A percentile compares a stretch with the other conserved stretches of the same genome.
These are phyloP conservation scores for Drosophila lutescens DNA, from an alignment of 2,888 invertebrate species.

Conservation along the genomic window DNA sequence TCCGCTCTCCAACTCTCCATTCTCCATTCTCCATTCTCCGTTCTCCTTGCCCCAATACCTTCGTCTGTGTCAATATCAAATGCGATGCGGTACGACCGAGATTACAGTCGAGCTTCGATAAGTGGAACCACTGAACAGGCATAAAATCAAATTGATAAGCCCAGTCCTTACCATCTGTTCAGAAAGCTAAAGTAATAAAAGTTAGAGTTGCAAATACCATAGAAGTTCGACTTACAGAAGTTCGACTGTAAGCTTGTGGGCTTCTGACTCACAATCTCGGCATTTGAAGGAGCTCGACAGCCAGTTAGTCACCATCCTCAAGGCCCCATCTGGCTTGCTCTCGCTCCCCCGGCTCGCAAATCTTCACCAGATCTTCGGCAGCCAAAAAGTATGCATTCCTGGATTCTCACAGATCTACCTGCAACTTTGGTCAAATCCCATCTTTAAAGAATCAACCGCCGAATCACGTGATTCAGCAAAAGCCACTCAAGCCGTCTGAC, in stretches of 20 bases:
- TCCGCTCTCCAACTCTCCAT: neutral
- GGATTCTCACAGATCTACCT: neutral
- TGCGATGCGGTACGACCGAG: conserved; percentile 25
- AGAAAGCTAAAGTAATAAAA: neutral
- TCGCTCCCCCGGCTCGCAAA: neutral
- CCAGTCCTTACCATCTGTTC: neutral
- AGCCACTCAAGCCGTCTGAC: neutral
- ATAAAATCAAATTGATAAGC: no score
- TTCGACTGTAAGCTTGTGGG: neutral
- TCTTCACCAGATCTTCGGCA: neutral
- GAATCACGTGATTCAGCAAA: neutral
- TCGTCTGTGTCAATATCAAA: conserved; percentile 48
- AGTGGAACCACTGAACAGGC: neutral
- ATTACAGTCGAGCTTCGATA: conserved; percentile 6
- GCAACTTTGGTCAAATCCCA: neutral
- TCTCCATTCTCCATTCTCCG: neutral
- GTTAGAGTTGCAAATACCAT: neutral
- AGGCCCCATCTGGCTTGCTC: neutral
- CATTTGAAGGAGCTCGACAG: neutral
- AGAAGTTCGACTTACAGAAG: neutral
- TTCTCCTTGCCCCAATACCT: conserved; percentile 40
- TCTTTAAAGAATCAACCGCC: neutral
- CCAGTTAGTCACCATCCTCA: conserved; percentile 1
- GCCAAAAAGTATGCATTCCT: conserved; percentile 1
- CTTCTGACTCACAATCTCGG: conserved; percentile 1